Conservation (phyloP, 2,888 invertebrate species). For the Xanthia icteritia region DNA sequence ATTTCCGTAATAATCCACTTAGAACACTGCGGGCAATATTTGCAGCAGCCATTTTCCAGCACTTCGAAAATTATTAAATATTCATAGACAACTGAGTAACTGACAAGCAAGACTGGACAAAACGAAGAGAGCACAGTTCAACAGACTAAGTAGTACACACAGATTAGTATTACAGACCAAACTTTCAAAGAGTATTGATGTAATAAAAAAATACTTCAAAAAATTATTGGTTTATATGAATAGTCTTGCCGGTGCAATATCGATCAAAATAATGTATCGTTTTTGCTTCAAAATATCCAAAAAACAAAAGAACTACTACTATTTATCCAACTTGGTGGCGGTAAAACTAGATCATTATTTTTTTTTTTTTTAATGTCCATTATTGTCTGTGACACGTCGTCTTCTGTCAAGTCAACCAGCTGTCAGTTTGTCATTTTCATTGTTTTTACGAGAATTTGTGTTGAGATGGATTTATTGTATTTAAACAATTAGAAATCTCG, state of each 20-base stretch:
- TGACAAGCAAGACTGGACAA: constrained; percentile 51
- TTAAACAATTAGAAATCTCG: constrained; percentile 68
- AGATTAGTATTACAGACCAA: constrained; percentile 26
- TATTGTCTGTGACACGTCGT: constrained; percentile 72
- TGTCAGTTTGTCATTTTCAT: constrained; percentile 68
- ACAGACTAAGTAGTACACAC: background rate
- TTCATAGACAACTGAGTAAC: constrained; percentile 70
- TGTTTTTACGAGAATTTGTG: constrained; percentile 78
- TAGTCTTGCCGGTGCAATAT: no score
- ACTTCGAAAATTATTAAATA: constrained; percentile 67
- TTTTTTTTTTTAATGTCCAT: no score
- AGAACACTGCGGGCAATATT: constrained; percentile 87
- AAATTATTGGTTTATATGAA: background rate
- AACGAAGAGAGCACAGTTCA: constrained; percentile 13
- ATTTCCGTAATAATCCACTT: constrained; percentile 86
- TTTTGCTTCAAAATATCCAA: no score
- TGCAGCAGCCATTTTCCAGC: constrained; percentile 85
- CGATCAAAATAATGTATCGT: background rate
- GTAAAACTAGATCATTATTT: no score
- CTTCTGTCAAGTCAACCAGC: constrained; percentile 50
- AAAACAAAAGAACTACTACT: background rate
- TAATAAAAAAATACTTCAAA: background rate
- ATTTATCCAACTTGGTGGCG: background rate
- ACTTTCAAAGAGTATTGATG: background rate
- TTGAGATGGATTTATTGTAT: constrained; percentile 81